Base-by-base conservation (phyloP, 2,113 vertebrate species). In the Brachyistius frenatus region DNA sequence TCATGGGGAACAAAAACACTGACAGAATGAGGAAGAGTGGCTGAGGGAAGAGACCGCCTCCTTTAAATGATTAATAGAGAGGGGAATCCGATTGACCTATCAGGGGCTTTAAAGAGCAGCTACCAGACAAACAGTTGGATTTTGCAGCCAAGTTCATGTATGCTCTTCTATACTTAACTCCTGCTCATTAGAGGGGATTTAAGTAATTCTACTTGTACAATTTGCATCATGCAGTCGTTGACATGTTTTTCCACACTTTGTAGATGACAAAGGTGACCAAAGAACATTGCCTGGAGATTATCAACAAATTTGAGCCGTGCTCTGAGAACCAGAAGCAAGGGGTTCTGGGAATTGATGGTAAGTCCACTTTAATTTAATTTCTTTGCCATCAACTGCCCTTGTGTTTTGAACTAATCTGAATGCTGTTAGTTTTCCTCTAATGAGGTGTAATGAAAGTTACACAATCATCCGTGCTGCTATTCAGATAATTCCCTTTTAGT, bases 271-370 rank as follows among this genome's bases (percentile, higher is more conserved):
- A 90, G 5, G 96, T 97, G 89, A 96, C 95, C 7, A 96, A 95
- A 6, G 96, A 98, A 16, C 95, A 96, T 73, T 99, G 98, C 83
- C 88, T 93, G 78, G 96, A 96, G 74, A 96, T 99, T 53, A 94
- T 99, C 60, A 89, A 92, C 78, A 98, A 98, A 74, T 99, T 99
- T 80, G 98, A 99, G 88, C 98, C 98, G 0, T 99, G 97, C 88
- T 90, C 92, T 0, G 96, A 98, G 64, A 99, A 99, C 93, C 96
- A 95, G 93, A 94, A 95, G 36, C 94, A 96, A 32, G 96, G 92
- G 1, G 94, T 96, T 63, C 87, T 99, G 88, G 98, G 98, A 5
- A 99, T 99, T 7, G 98, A 99, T 6, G 98, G 98, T 99, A 92
- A 93, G 94, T 73, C 11, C 3, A 3, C 3, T 44, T 41, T 2